Evolutionary conservation across 2,113 vertebrate species (phyloP), one percentile per base, ranked within the genome.

Genomic region (Elachura formosa): DNA sequence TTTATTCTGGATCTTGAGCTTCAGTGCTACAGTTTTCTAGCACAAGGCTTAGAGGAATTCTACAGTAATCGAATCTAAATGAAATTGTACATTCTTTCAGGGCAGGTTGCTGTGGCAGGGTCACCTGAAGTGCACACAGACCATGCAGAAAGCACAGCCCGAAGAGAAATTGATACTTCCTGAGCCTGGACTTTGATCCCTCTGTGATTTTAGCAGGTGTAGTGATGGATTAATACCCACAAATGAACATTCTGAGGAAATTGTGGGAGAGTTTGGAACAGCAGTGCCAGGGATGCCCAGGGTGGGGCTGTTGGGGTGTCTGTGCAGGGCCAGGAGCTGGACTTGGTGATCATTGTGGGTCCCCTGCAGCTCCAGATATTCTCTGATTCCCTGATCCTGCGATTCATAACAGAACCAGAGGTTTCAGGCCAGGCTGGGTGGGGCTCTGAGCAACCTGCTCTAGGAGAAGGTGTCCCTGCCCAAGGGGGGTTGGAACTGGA

Each of bases 241-340:
- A 28, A 77, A 73, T 81, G 20, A 78, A 74, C 5, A n/a, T 48
- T 72, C 15, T 48, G 31, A 54, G 34, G n/a, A n/a, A n/a, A n/a
- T n/a, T n/a, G n/a, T n/a, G 34, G 54, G 3, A 29, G 12, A 0
- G 0, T 11, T 34, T 54, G 54, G n/a, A 54, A 54, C 40, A 52
- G 0, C 0, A 0, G 29, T 68, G 14, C 2, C 20, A n/a, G 29
- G 9, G 67, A 7, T 45, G 33, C 21, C 0, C 18, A 43, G 16
- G 25, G 9, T 14, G 69, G 28, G 24, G 1, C 14, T 59, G 4
- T 9, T 68, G 46, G 46, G 46, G 14, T 15, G 24, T 31, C 46
- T 68, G n/a, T 26, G 62, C 40, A 55, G 46, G 55, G 26, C 4
- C n/a, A 48, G 40, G 12, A 20, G 34, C 0, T 33, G 22, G 2